A percentile compares a stretch with the other conserved stretches of the same genome.
These are phyloP conservation scores for Pongo abelii DNA, from an alignment of 2,113 vertebrate species.

Conservation along the genomic window DNA sequence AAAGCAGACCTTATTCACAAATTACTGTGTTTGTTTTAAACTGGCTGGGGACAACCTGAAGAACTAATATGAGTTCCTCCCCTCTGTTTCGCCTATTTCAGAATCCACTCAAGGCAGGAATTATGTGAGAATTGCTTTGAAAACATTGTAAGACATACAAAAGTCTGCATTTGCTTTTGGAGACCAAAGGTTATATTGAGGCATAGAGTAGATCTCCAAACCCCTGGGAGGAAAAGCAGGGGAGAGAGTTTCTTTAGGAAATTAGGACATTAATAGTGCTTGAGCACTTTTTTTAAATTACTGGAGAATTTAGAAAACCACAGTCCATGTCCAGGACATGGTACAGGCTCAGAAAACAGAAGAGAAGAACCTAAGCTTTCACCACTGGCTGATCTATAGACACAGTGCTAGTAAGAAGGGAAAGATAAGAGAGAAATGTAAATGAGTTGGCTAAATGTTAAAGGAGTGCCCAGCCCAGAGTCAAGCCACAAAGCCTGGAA, in stretches of 20 bases:
- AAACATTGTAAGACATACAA: neutral
- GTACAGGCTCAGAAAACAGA: neutral
- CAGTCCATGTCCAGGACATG: neutral
- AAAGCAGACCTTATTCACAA: neutral
- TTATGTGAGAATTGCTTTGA: neutral
- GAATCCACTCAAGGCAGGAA: neutral
- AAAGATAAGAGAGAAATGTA: neutral
- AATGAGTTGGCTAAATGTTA: neutral
- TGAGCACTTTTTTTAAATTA: neutral
- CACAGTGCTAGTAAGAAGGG: neutral
- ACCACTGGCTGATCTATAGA: neutral
- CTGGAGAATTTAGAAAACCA: neutral
- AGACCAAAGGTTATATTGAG: neutral
- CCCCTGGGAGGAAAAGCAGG: neutral
- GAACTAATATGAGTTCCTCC: neutral
- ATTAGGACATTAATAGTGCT: neutral
- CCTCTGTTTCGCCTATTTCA: neutral
- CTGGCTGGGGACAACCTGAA: neutral
- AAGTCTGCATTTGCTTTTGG: neutral
- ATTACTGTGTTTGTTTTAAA: neutral
- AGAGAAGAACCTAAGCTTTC: neutral
- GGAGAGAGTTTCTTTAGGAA: neutral
- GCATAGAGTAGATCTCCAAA: neutral
- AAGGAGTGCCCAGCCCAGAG: neutral
- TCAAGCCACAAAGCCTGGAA: neutral